Evolutionary conservation across 2,113 vertebrate genomes (phyloP), one percentile per base, ranked within the genome.

Genomic region (Alethe castanea): DNA sequence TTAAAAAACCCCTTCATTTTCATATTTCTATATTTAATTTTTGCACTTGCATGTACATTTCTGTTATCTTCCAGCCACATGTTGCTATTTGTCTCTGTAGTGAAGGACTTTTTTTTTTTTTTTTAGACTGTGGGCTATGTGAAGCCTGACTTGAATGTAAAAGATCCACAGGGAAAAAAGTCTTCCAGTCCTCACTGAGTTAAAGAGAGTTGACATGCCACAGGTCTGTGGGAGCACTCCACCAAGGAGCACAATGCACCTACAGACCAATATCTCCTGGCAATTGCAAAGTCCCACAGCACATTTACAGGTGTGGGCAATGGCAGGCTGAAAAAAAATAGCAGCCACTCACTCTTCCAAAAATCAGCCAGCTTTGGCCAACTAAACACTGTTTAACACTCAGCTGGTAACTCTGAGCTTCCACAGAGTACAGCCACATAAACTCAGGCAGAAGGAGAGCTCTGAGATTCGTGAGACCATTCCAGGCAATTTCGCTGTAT

Each of bases 11-110:
- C 3, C 64, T 22, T 96, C 77, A 97, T 98, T 97, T 97, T 97
- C 89, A 94, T 97, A 97, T 97, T 97, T 97, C 84, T 95, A 97
- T 97, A 96, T 98, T 98, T 97, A 94, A 97, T 97, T 96, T 97
- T 95, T 94, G 59, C 88, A 61, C 77, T 95, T 70, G 77, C 93
- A 89, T 94, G 87, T 94, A 77, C 29, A 2, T 94, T 96, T 91
- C 92, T 94, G 88, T 94, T 96, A 93, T 95, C 95, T 97, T 81
- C 44, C 61, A 82, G 81, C 95, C 92, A 85, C 77, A 92, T 97
- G 96, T 96, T 96, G 95, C 93, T 95, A 93, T 94, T 95, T 97
- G 88, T 95, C 59, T 85, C 94, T 92, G 89, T 89, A 87, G 83
- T 73, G 82, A 80, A 85, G 23, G 67, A 44, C 52, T 94, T 54